A percentile compares a stretch with the other conserved stretches of the same genome.
Conservation (phyloP, 1,140 invertebrate species). For the Glossosoma conforme region DNA sequence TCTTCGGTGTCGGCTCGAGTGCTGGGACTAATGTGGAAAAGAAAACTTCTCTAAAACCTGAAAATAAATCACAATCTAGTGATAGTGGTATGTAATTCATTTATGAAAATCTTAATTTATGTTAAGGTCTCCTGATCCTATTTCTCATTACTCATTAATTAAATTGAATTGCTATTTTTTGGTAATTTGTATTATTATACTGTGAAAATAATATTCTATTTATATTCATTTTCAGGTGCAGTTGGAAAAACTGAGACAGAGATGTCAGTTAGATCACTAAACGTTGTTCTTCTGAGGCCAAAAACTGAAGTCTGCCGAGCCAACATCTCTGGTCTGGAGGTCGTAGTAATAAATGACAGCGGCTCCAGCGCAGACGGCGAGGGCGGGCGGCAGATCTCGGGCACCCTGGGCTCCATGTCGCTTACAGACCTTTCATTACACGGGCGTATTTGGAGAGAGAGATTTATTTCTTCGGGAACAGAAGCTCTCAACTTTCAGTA, state of each 20-base stretch:
- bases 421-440: constrained; percentile 76
- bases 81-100: constrained; percentile 12
- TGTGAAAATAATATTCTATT: constrained; percentile 1
- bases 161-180: no score
- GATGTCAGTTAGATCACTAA: constrained; percentile 26
- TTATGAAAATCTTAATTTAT: no score
- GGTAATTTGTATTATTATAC: no score
- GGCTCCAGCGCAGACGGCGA: constrained; percentile 34
- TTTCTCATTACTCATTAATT: no score
- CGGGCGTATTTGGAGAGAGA: constrained; percentile 73
- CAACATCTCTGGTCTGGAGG: constrained; percentile 28
- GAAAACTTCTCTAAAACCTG: constrained; percentile 25
- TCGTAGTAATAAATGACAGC: constrained; percentile 33
- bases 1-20: constrained; percentile 71
- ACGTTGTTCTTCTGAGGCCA: constrained; percentile 24
- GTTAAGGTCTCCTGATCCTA: no score
- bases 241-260: constrained; percentile 26
- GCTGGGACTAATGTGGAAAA: constrained; percentile 32
- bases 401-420: constrained; percentile 73
- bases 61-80: constrained; percentile 15
- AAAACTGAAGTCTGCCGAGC: constrained; percentile 28
- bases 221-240: constrained; percentile 6
- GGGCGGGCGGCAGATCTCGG: constrained; percentile 47
- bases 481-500: constrained; percentile 80
- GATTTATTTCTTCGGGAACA: constrained; percentile 77